Base-by-base conservation (phyloP, 2,797 vertebrate genomes). In the Chelidonichthys spinosus region DNA sequence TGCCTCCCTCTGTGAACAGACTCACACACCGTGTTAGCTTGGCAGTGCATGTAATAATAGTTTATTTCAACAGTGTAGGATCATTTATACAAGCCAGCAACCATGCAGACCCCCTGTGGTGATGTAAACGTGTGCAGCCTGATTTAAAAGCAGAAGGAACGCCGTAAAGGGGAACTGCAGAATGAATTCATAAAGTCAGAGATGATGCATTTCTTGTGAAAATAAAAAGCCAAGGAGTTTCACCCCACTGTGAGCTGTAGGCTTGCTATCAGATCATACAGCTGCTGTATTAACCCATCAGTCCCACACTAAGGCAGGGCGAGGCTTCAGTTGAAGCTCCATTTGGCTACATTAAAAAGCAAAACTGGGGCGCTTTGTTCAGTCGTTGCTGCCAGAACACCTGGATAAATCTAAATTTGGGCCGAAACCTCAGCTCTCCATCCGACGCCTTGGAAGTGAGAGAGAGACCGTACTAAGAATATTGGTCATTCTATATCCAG, bases 401-500 rank as follows among this genome's bases (percentile, higher is more conserved):
- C 68, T 74, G 61, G 13, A 68, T 56, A 8, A 8, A 2, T 80
- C 14, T 35, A 6, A 25, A 35, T 82, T 66, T 6, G 18, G 47
- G 5, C n/a, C 46, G 33, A 72, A 73, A 63, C n/a, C 33, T 2
- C 11, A 52, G 32, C 35, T 76, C 36, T 68, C 6, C 61, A 49
- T 6, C 55, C 65, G 46, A 49, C 46, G 63, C 55, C 1, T 33
- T 36, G 43, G 7, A 44, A 5, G 36, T 15, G 56, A 63, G 62
- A 63, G 59, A 58, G 77, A 76, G 40, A 43, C 61, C 40, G 62
- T 49, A 55, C 67, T 47, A 32, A 69, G 72, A 83, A 84, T 63
- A 75, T 74, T 60, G 75, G 87, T 76, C 64, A 82, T 72, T 78
- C 79, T 85, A 92, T 90, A 90, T 88, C 79, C 84, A 74, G 86